Evolutionary conservation across 2,113 vertebrate species (phyloP).

Genomic region (Glaucomys volans): DNA sequence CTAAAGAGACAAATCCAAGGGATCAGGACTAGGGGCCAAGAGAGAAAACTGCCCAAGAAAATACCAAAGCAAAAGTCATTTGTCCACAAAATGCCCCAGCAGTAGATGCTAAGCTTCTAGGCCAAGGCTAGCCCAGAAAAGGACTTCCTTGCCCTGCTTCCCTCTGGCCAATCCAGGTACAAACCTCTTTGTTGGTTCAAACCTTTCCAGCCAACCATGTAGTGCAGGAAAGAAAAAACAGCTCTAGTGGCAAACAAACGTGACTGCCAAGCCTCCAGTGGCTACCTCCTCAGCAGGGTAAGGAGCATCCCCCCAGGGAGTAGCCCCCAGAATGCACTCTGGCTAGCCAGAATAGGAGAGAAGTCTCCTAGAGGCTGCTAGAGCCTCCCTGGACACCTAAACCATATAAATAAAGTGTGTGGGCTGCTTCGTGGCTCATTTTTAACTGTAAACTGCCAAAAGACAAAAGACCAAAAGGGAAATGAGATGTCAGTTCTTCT

Average conservation of each 20-base stretch:
- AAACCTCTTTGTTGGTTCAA: slow-evolving; percentile 40
- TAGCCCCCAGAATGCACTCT: slow-evolving; percentile 68
- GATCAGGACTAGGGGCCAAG: background rate
- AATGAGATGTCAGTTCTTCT: slow-evolving; percentile 64
- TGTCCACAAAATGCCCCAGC: background rate
- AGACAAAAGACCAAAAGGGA: slow-evolving; percentile 70
- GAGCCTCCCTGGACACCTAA: slow-evolving; percentile 56
- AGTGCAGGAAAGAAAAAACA: slow-evolving; percentile 60
- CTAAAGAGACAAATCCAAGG: slow-evolving; percentile 3
- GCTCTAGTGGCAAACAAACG: slow-evolving; percentile 36
- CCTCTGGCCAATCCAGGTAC: slow-evolving; percentile 19
- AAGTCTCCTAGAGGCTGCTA: slow-evolving; percentile 26
- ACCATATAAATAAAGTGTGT: slow-evolving; percentile 51
- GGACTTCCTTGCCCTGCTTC: slow-evolving; percentile 19
- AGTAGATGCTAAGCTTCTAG: background rate
- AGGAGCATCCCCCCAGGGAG: slow-evolving; percentile 9
- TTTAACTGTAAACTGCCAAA: slow-evolving; percentile 71
- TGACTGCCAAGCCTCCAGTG: slow-evolving; percentile 65
- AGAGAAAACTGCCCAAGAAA: slow-evolving; percentile 45
- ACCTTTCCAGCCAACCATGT: slow-evolving; percentile 13
- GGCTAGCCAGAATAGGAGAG: background rate
- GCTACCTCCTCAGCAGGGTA: slow-evolving; percentile 55
- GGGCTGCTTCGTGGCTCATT: slow-evolving; percentile 67
- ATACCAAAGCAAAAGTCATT: slow-evolving; percentile 25
- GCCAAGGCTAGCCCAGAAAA: background rate